Base-by-base conservation (phyloP, 2,888 invertebrate species). In the Troilus luridus region DNA sequence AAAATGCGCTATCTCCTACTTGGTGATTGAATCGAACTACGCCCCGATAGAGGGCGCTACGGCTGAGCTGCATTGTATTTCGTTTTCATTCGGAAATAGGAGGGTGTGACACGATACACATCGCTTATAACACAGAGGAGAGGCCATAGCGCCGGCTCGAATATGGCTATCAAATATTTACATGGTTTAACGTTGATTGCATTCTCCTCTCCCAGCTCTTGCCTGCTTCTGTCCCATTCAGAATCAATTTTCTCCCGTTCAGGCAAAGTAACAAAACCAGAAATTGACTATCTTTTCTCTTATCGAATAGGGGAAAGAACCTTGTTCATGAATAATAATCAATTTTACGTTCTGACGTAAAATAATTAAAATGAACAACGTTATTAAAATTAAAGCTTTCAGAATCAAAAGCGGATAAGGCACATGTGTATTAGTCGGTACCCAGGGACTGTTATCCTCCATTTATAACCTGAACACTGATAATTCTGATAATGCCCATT, bases 91-190 rank as follows among this genome's bases (percentile, higher is more conserved):
- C 17, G 27, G 41, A 77, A 77, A 77, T 41, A 19, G 72, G 72
- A 41, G 72, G 19, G 72, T 77, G 72, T 41, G 72, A 77, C 72
- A 41, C 9, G 27, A 77, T 41, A 77, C 72, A 77, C 72, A 17
- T 24, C 27, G 72, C 27, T 41, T 77, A 41, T 77, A 77, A 77
- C 27, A 77, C 24, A 77, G 72, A 41, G 41, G 41, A 41, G 27
- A 17, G 72, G 7, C 72, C 24, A 14, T 72, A 14, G 72, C 72
- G 72, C 14, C 72, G 19, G 72, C 72, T 41, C 27, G 72, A 41
- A 77, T 77, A 77, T 77, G 41, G 72, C 72, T 77, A 77, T 77
- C 72, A 77, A 77, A 77, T 77, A 77, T 77, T 77, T 77, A 77
- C 72, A 77, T 77, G 24, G 72, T 77, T 77, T 77, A 77, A 27